Evolutionary conservation across 1,140 invertebrate species (phyloP).

Genomic region (Palaemon carinicauda): DNA sequence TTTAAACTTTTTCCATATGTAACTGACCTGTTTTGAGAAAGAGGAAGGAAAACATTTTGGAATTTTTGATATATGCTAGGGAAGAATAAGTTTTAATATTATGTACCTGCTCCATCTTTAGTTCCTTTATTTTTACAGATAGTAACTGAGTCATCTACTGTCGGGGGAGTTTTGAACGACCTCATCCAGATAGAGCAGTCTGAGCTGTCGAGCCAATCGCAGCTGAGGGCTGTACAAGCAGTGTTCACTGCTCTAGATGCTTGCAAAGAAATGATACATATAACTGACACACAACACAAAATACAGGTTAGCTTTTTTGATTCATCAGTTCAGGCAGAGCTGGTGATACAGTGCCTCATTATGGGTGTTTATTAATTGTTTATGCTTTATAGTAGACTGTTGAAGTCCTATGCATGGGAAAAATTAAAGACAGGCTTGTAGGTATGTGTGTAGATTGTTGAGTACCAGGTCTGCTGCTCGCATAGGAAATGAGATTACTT

Average conservation of each 20-base stretch:
- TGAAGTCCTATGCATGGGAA: no score
- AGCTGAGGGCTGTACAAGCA: slow-evolving; percentile 74
- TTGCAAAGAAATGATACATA: slow-evolving; percentile 84
- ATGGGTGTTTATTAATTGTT: background rate
- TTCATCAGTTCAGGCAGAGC: slow-evolving; percentile 22
- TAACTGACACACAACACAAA: slow-evolving; percentile 83
- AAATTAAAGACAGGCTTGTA: no score
- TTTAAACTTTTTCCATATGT: no score
- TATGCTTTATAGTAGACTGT: no score
- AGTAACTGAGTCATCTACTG: slow-evolving; percentile 75
- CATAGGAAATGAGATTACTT: no score
- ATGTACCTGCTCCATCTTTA: slow-evolving; percentile 17
- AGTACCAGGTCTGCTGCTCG: no score
- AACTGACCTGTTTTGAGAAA: no score
- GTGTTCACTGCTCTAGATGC: slow-evolving; percentile 84
- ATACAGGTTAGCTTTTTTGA: slow-evolving; percentile 78
- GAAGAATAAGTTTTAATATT: no score
- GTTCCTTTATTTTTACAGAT: slow-evolving; percentile 68
- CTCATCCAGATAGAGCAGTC: slow-evolving; percentile 76
- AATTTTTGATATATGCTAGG: no score
- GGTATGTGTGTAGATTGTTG: no score
- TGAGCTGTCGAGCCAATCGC: slow-evolving; percentile 70
- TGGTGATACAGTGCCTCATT: slow-evolving; percentile 30
- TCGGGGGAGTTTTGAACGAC: slow-evolving; percentile 77
- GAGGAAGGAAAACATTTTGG: no score